Percentiles rank a stretch among this genome's conserved stretches.
Evolutionary conservation across 2,113 vertebrate species (phyloP).

Genomic region (Pseudopipra pipra): DNA sequence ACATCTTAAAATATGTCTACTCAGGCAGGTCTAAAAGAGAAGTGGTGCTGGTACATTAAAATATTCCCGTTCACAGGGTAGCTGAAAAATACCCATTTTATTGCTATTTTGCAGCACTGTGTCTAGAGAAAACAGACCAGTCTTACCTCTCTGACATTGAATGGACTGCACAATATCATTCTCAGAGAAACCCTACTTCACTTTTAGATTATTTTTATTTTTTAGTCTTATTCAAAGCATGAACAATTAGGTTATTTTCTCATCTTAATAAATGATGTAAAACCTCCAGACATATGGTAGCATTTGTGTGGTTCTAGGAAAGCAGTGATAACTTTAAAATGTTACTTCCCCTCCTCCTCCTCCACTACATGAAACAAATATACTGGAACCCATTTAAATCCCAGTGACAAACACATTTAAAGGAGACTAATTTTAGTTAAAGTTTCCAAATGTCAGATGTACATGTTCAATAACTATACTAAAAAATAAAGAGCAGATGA

Average conservation of each 20-base stretch:
- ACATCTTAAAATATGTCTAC: not conserved
- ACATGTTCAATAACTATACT: not conserved
- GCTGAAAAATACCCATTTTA: not conserved
- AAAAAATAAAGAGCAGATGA: conserved; percentile 12
- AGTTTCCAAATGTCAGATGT: conserved; percentile 46
- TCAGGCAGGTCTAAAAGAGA: not conserved
- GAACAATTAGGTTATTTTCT: conserved; percentile 20
- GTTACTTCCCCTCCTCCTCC: conserved; percentile 60
- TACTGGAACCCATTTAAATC: conserved; percentile 3
- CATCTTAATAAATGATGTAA: conserved; percentile 16
- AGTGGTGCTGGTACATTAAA: not conserved
- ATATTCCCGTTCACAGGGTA: not conserved
- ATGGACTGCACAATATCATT: not conserved
- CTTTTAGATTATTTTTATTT: not conserved
- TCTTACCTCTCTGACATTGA: not conserved
- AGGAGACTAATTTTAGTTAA: conserved; percentile 14
- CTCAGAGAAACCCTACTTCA: not conserved
- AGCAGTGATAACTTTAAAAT: conserved; percentile 54
- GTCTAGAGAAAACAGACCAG: not conserved
- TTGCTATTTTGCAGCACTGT: not conserved
- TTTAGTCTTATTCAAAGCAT: not conserved
- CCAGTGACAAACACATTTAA: conserved; percentile 36
- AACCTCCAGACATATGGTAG: conserved; percentile 43
- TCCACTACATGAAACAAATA: conserved; percentile 36
- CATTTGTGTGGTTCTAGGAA: conserved; percentile 42